phyloP scores from a whole-genome alignment of 2,888 invertebrate genomes.

The Oscheius sp. region DNA sequence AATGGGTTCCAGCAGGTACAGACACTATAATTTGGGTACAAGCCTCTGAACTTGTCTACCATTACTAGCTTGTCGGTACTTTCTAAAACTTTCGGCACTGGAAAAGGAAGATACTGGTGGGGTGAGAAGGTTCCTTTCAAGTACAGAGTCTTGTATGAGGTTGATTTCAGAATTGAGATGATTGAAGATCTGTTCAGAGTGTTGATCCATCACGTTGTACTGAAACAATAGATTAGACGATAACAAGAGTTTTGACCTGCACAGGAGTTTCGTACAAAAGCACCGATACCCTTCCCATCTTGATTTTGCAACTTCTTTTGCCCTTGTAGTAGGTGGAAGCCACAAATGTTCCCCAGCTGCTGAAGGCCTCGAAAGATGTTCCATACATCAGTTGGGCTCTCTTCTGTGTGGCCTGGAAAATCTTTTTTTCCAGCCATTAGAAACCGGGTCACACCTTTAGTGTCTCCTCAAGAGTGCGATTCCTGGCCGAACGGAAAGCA shows the following conservation, averaged over 20 bases:
- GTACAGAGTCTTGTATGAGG: background rate
- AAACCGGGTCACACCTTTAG: background rate
- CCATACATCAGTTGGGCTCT: background rate
- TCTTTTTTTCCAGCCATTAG: background rate
- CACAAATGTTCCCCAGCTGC: background rate
- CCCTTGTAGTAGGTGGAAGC: constrained; percentile 3
- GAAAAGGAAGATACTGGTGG: background rate
- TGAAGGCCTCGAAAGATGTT: background rate
- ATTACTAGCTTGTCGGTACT: constrained; percentile 1
- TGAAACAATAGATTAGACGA: background rate
- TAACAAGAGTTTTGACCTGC: background rate
- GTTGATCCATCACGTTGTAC: constrained; percentile 1
- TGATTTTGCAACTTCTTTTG: background rate
- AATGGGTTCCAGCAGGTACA: constrained; percentile 4
- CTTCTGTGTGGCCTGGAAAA: constrained; percentile 2
- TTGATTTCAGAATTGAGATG: background rate
- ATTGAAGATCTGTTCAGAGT: background rate
- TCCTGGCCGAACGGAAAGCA: background rate
- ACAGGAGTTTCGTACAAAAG: constrained; percentile 21
- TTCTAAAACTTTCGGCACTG: background rate
- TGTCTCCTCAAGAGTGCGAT: constrained; percentile 8
- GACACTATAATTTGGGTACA: background rate
- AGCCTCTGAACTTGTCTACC: background rate
- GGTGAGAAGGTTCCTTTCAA: background rate
- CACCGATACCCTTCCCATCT: background rate